Conservation (phyloP, 2,797 vertebrate genomes). For the Rousettus madagascariensis region DNA sequence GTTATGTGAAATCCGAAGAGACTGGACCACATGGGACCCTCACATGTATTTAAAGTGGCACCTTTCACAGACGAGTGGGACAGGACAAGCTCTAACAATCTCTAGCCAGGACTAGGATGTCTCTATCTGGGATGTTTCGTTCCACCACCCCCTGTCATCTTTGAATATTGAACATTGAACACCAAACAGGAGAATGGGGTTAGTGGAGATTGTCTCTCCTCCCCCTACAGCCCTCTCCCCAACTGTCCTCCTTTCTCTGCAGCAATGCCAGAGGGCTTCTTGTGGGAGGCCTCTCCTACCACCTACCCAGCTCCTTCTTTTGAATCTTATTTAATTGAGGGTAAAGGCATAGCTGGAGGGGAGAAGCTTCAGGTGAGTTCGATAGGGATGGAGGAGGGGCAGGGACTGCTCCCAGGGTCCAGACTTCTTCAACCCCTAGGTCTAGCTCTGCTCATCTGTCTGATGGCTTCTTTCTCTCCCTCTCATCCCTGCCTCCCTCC, state of each 20-base stretch:
- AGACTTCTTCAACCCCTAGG: not conserved
- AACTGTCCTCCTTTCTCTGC: not conserved
- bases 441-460: not conserved
- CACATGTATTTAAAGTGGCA: not conserved
- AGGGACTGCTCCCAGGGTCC: not conserved
- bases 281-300: not conserved
- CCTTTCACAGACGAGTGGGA: not conserved
- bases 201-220: not conserved
- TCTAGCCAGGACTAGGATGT: not conserved
- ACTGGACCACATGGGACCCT: not conserved
- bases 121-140: not conserved
- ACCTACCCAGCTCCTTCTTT: not conserved
- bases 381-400: not conserved
- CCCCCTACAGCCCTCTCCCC: not conserved
- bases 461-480: constrained; percentile 46
- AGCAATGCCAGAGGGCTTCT: constrained; percentile 1
- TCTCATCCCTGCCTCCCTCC: not conserved
- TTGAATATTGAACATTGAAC: not conserved
- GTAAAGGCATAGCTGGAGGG: not conserved
- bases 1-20: not conserved
- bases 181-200: not conserved
- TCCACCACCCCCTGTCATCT: not conserved
- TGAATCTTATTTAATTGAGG: not conserved
- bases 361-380: not conserved
- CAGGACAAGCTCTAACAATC: not conserved